Percentiles rank a stretch among this genome's conserved stretches.
Evolutionary conservation across 2,113 vertebrate genomes (phyloP).

Genomic region (Excalfactoria chinensis): DNA sequence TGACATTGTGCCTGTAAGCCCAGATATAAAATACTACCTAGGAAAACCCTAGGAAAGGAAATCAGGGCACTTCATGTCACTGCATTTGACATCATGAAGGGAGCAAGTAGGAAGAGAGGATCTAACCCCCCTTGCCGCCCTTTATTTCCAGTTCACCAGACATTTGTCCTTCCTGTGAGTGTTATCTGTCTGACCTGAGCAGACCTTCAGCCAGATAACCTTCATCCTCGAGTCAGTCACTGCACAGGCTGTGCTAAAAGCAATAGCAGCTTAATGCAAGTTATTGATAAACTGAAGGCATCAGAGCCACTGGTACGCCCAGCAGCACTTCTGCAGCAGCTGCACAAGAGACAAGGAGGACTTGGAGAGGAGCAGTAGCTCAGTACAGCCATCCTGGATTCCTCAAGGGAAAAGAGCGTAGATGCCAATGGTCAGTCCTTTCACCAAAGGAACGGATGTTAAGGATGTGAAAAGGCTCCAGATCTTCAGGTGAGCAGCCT

Average conservation of each 20-base stretch:
- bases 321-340: neutral
- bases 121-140: neutral
- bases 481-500: neutral
- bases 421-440: neutral
- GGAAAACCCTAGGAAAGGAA: neutral
- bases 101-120: constrained; percentile 9
- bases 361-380: neutral
- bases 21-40: neutral
- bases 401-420: neutral
- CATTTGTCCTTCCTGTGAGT: constrained; percentile 1
- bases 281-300: neutral
- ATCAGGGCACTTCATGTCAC: neutral
- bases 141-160: constrained; percentile 11
- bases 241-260: neutral
- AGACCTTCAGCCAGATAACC: neutral
- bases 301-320: neutral
- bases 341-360: neutral
- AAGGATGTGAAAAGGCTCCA: neutral
- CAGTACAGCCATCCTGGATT: neutral
- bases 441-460: neutral
- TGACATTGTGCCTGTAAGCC: neutral
- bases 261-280: neutral
- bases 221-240: neutral
- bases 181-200: neutral
- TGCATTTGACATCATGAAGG: neutral